Evolutionary conservation across 2,797 vertebrate species (phyloP).

Genomic region (Chelon labrosus): DNA sequence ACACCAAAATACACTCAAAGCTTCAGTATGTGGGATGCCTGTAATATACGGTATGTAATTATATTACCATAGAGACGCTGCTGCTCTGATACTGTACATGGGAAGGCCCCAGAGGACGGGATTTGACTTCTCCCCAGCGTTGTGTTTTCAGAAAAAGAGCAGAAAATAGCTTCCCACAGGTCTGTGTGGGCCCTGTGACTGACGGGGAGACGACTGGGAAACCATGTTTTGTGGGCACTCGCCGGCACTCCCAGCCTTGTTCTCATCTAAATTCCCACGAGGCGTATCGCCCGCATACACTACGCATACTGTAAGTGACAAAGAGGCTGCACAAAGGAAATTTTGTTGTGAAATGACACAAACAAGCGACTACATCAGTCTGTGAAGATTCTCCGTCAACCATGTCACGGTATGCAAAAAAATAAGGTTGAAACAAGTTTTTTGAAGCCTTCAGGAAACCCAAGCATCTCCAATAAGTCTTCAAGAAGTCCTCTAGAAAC

Average conservation of each 20-base stretch:
- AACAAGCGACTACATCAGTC: neutral
- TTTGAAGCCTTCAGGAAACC: too few species aligned
- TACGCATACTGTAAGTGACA: slow-evolving; percentile 1
- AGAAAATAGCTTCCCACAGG: slow-evolving; percentile 52
- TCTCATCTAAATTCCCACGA: slow-evolving; percentile 43
- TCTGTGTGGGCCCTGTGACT: slow-evolving; percentile 53
- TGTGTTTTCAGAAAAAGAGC: slow-evolving; percentile 48
- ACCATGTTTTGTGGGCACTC: slow-evolving; percentile 41
- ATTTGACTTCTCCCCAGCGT: slow-evolving; percentile 53
- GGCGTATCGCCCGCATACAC: neutral
- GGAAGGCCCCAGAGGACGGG: slow-evolving; percentile 50
- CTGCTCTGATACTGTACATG: slow-evolving; percentile 50
- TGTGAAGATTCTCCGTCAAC: neutral
- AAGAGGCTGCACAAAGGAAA: neutral
- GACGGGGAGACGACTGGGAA: slow-evolving; percentile 70
- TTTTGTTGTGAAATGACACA: neutral
- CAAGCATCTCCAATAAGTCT: too few species aligned
- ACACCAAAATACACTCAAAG: slow-evolving; percentile 39
- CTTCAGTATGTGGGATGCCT: slow-evolving; percentile 43
- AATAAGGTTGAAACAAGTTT: too few species aligned
- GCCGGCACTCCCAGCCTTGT: slow-evolving; percentile 37
- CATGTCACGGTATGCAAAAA: too few species aligned
- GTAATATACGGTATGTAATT: slow-evolving; percentile 58
- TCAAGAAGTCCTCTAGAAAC: too few species aligned
- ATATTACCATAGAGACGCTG: slow-evolving; percentile 35